Percentiles rank a stretch among this genome's conserved stretches.
phyloP scores from a whole-genome alignment of 2,113 vertebrate species.

The Eolophus roseicapilla region DNA sequence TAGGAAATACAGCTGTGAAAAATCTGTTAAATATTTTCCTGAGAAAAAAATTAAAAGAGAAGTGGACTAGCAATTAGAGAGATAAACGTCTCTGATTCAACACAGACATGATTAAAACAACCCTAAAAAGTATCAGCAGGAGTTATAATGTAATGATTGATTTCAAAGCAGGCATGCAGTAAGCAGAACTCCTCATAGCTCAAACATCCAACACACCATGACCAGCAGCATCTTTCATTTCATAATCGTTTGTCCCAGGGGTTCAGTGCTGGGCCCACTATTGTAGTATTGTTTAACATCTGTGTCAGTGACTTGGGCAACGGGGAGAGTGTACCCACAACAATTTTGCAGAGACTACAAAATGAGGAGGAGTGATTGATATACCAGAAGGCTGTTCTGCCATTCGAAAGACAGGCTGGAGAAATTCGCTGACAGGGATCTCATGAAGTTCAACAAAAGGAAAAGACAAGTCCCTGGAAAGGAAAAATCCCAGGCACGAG shows the following conservation, averaged over 20 bases:
- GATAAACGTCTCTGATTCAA: not conserved
- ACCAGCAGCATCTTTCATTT: not conserved
- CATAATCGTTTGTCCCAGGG: not conserved
- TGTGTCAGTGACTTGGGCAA: not conserved
- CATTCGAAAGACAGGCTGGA: not conserved
- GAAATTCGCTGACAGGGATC: not conserved
- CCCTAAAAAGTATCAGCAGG: not conserved
- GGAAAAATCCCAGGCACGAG: not conserved
- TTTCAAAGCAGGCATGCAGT: not conserved
- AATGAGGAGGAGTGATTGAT: not conserved
- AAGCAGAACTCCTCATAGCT: rapidly evolving
- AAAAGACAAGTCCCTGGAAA: not conserved
- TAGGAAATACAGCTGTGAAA: not conserved
- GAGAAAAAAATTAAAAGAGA: not conserved
- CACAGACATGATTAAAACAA: not conserved
- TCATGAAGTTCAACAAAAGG: not conserved
- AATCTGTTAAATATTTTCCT: not conserved
- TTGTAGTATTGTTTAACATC: not conserved
- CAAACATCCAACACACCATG: not conserved
- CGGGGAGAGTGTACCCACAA: not conserved
- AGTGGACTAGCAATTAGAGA: not conserved
- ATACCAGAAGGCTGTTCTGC: not conserved
- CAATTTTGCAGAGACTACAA: not conserved
- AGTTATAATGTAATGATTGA: not conserved
- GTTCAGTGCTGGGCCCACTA: not conserved